Base-by-base conservation (phyloP, 1,140 invertebrate species). In the Chrysopa pallens region DNA sequence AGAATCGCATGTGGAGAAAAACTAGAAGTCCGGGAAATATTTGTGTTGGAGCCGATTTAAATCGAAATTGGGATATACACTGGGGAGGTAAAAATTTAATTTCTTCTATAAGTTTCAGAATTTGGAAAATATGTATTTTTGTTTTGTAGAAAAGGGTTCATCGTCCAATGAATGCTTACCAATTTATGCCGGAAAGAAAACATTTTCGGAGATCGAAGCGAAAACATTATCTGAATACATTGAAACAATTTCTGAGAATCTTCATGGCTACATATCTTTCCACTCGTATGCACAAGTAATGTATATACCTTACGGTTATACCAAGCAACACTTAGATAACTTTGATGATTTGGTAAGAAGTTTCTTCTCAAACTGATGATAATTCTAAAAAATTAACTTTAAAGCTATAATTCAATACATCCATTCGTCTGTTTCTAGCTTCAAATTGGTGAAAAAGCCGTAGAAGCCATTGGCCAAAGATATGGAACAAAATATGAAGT, bases 161-260 rank as follows among this genome's bases (percentile, higher is more conserved):
- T 80, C 74, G 42, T n/a, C 59, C 48, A 3, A 62, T 46, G 72
- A 80, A 1, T 91, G 86, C 54, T 56, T 60, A 1, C 76, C 84
- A 11, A 76, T 69, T 0, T 89, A 73, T 52, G 70, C 75, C 29
- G 87, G 88, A 27, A 61, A 69, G 0, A 42, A 42, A 0, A 59
- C 80, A 0, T 82, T 83, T 50, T 88, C 84, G 0, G 86, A 90
- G 56, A 63, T 73, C 1, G 84, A 86, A 53, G 73, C 78, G 0
- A 55, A 53, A 43, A 65, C 75, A 0, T 57, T 84, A 13, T 62
- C 70, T 0, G 49, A 72, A 29, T 67, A 70, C 39, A 54, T 73
- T 4, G 46, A 50, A 9, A 52, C 67, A 0, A 61, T 73, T 3
- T 50, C 56, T 60, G 62, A 67, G 57, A 48, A 70, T 11, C 48